Base-by-base conservation (phyloP, 2,888 invertebrate genomes). In the Apodemia hepburni region DNA sequence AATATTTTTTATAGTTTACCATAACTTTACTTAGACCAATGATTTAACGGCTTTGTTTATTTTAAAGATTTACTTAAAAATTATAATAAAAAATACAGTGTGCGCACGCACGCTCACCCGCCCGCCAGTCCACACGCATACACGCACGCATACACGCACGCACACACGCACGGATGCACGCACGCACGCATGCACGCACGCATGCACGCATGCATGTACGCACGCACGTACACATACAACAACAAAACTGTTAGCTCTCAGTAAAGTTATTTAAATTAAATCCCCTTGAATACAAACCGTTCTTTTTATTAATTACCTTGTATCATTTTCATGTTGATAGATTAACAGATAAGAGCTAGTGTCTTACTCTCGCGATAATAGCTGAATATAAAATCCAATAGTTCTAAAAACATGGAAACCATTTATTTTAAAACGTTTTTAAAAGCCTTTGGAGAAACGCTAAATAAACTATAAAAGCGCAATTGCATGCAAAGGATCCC, bases 391-490 rank as follows among this genome's bases (percentile, higher is more conserved):
- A 45, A n/a, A n/a, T 45, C 45, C n/a, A 45, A 45, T 45, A 45
- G n/a, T 45, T 45, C 45, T 45, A n/a, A 45, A 45, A 45, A 45
- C 45, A 45, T 45, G 45, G n/a, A 11, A 45, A 45, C 45, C 27
- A 27, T 54, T 27, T 54, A 54, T 54, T 54, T 54, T 27, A 54
- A 54, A 54, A 54, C 27, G 54, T 54, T 54, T 54, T 51, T 51
- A 51, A 51, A 51, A 18, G 51, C 51, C 18, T 22, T 51, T 51
- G 27, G 12, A 54, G 29, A 54, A 54, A 54, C 29, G 27, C 27
- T 54, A 54, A 54, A 15, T 54, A 54, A 54, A 54, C 54, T 54
- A 54, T 54, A 54, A 54, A 54, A 54, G 54, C 54, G 54, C 54
- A 54, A 54, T 54, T 22, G 54, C 27, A 54, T 54, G 54, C 54